Percentiles rank a stretch among this genome's conserved stretches.
These are phyloP conservation scores for Hydrolagus colliei DNA, from an alignment of 2,797 vertebrate genomes.

Conservation along the genomic window DNA sequence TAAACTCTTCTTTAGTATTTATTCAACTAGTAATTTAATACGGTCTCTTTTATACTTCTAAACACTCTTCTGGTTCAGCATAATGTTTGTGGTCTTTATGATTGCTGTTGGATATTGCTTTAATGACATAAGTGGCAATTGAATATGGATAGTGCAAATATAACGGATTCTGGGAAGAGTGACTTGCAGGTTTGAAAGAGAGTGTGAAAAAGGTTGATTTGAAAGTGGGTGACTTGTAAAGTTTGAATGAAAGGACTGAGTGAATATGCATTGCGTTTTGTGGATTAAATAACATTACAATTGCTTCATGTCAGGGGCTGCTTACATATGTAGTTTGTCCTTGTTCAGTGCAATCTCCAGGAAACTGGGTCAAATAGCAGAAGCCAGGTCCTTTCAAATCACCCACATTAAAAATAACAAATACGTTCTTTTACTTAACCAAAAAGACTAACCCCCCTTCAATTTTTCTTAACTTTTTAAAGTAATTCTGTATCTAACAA, in stretches of 20 bases:
- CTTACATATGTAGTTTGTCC: background rate
- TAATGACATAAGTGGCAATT: no score
- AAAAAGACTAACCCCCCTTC: background rate
- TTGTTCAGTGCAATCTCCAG: background rate
- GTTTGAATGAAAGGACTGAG: no score
- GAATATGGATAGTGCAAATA: no score
- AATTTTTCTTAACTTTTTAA: background rate
- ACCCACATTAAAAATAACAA: background rate
- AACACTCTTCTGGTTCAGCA: background rate
- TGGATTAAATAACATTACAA: no score
- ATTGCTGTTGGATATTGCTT: background rate
- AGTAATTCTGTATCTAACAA: background rate
- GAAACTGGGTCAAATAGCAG: background rate
- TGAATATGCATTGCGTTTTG: no score
- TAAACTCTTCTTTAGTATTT: no score
- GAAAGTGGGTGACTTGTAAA: no score
- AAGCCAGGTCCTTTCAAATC: background rate
- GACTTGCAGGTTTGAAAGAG: no score
- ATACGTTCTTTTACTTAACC: background rate
- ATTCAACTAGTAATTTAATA: no score
- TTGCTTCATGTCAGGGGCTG: background rate
- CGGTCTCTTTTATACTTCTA: no score
- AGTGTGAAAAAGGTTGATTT: no score
- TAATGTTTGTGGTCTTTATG: background rate
- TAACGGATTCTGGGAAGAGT: no score